Conservation (phyloP, 2,113 vertebrate genomes). For the Nanorana parkeri region DNA sequence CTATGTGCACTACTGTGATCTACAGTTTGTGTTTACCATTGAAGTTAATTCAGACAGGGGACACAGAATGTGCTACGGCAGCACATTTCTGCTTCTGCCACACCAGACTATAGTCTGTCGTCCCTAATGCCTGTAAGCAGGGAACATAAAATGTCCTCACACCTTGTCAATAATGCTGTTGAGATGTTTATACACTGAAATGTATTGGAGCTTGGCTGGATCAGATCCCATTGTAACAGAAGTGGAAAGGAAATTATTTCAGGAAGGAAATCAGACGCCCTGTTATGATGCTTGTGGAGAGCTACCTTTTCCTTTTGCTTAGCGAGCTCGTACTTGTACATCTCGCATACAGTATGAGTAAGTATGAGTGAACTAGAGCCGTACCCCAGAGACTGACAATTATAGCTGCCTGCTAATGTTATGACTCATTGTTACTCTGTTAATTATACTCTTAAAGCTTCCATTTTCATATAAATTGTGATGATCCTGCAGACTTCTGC, state of each 20-base stretch:
- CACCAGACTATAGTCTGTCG: too few relatives aligned
- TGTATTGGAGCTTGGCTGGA: background rate
- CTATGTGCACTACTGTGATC: too few relatives aligned
- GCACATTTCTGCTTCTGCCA: too few relatives aligned
- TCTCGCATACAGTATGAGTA: background rate
- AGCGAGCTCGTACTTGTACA: background rate
- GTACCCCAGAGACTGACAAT: background rate
- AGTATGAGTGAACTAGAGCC: background rate
- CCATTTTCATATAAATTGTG: too few relatives aligned
- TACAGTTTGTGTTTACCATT: too few relatives aligned
- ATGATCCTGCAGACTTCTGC: too few relatives aligned
- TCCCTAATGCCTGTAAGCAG: too few relatives aligned
- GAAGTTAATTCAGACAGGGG: too few relatives aligned
- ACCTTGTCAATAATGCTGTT: background rate
- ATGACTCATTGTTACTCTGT: background rate
- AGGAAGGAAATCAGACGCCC: slow-evolving; percentile 43
- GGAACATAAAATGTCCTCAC: background rate
- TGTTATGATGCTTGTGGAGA: background rate
- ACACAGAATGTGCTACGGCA: too few relatives aligned
- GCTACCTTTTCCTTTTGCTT: slow-evolving; percentile 2
- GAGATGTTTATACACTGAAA: background rate
- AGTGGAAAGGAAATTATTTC: slow-evolving; percentile 18
- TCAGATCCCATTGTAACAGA: background rate
- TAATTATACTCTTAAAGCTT: too few relatives aligned
- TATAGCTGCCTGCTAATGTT: background rate